phyloP scores from a whole-genome alignment of 2,797 vertebrate species.

The Channa striata region DNA sequence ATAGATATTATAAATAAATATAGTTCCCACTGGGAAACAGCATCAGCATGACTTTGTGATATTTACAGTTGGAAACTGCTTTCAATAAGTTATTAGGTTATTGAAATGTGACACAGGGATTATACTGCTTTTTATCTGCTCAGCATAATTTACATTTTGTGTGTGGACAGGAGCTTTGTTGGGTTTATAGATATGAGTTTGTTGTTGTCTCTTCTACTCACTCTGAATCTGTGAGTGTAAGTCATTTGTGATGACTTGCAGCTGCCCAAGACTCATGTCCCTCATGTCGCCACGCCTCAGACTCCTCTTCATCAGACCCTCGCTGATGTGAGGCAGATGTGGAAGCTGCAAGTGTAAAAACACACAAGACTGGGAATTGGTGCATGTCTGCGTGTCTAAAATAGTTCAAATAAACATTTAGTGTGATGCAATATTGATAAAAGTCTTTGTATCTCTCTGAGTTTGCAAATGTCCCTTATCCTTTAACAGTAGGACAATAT shows the following conservation, averaged over 20 bases:
- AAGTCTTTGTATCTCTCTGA: background rate
- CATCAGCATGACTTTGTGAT: too few species aligned
- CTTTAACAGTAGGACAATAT: slow-evolving; percentile 1
- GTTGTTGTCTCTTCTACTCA: slow-evolving; percentile 76
- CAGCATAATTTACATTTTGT: too few species aligned
- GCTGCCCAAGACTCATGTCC: slow-evolving; percentile 95
- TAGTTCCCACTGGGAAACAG: too few species aligned
- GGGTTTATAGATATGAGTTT: background rate
- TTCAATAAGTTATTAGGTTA: too few species aligned
- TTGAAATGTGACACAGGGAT: too few species aligned
- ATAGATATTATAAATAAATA: too few species aligned
- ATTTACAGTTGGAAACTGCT: too few species aligned
- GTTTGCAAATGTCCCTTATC: background rate
- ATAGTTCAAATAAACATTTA: background rate
- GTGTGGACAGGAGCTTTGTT: background rate
- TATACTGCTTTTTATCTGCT: too few species aligned
- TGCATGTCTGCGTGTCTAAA: background rate
- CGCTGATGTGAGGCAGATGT: slow-evolving; percentile 95
- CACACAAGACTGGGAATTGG: slow-evolving; percentile 6
- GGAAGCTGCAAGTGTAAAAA: slow-evolving; percentile 85
- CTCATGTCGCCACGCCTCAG: slow-evolving; percentile 92
- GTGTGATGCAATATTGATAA: background rate
- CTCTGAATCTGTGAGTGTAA: slow-evolving; percentile 97
- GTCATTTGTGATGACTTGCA: slow-evolving; percentile 97
- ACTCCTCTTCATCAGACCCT: slow-evolving; percentile 95